Percentiles rank a stretch among this genome's conserved stretches.
phyloP scores from a whole-genome alignment of 2,797 vertebrate species.

The Premnoplex brunnescens region DNA sequence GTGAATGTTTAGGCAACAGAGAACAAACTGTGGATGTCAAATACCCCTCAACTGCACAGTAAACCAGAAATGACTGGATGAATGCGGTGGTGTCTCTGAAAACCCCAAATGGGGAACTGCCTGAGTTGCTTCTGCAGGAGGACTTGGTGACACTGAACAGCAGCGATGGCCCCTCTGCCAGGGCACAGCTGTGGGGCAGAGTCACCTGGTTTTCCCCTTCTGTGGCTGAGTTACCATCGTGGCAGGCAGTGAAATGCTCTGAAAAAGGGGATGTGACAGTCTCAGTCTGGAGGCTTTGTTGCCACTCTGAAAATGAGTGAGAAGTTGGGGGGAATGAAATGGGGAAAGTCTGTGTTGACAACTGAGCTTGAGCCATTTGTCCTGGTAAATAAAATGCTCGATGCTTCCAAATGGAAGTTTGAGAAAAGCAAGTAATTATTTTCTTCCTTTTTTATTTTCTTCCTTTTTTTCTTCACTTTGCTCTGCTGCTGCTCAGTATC shows the following conservation, averaged over 20 bases:
- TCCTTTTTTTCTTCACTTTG: rapidly evolving
- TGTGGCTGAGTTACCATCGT: neutral
- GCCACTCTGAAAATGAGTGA: neutral
- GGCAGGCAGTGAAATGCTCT: rapidly evolving
- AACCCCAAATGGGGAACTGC: neutral
- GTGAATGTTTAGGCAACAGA: neutral
- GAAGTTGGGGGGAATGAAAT: neutral
- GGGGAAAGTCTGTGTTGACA: neutral
- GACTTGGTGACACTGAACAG: neutral
- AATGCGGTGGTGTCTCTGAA: neutral
- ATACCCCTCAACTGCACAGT: neutral
- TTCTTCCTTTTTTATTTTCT: neutral
- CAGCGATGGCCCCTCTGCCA: rapidly evolving
- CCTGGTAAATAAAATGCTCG: neutral
- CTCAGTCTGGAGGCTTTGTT: neutral
- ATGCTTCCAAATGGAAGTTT: neutral
- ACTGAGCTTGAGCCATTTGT: neutral
- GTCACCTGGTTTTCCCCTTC: too few relatives aligned
- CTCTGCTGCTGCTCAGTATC: neutral
- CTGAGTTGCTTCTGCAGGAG: neutral
- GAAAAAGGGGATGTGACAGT: neutral
- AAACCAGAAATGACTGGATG: neutral
- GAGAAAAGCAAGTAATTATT: neutral
- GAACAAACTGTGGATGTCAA: neutral
- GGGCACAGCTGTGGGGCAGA: neutral